These are phyloP conservation scores for Notodonta dromedarius DNA, from an alignment of 2,888 invertebrate genomes.

Conservation along the genomic window DNA sequence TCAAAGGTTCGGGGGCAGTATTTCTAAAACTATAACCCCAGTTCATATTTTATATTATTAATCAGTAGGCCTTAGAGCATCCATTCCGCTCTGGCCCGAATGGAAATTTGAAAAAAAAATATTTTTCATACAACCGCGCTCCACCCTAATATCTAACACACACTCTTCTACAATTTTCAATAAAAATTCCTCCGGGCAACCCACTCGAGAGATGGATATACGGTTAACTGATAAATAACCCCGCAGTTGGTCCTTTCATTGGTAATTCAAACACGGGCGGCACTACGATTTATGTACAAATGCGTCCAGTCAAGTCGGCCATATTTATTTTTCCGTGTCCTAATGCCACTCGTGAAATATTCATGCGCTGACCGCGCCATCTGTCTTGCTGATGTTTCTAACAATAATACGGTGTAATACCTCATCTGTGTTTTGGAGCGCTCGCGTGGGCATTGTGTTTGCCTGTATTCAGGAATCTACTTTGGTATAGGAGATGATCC, in stretches of 20 bases:
- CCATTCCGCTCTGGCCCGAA: too few relatives aligned
- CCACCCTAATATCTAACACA: constrained; percentile 10
- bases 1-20: too few relatives aligned
- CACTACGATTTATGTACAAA: constrained; percentile 79
- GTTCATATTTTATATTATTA: too few relatives aligned
- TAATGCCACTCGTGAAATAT: constrained; percentile 81
- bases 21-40: too few relatives aligned
- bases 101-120: too few relatives aligned
- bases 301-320: constrained; percentile 74
- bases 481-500: too few relatives aligned
- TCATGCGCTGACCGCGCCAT: constrained; percentile 77
- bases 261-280: constrained; percentile 70
- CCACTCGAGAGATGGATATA: constrained; percentile 60
- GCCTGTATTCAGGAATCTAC: neutral
- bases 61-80: too few relatives aligned
- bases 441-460: constrained; percentile 9
- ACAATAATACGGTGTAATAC: constrained; percentile 68
- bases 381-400: constrained; percentile 72
- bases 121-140: too few relatives aligned
- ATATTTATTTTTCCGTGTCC: constrained; percentile 80
- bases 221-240: constrained; percentile 73
- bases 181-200: constrained; percentile 60
- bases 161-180: constrained; percentile 52
- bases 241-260: constrained; percentile 50
- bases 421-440: constrained; percentile 37